A percentile compares a stretch with the other conserved stretches of the same genome.
These are phyloP conservation scores for Pristionchus mayeri DNA, from an alignment of 2,888 invertebrate species.

Conservation along the genomic window DNA sequence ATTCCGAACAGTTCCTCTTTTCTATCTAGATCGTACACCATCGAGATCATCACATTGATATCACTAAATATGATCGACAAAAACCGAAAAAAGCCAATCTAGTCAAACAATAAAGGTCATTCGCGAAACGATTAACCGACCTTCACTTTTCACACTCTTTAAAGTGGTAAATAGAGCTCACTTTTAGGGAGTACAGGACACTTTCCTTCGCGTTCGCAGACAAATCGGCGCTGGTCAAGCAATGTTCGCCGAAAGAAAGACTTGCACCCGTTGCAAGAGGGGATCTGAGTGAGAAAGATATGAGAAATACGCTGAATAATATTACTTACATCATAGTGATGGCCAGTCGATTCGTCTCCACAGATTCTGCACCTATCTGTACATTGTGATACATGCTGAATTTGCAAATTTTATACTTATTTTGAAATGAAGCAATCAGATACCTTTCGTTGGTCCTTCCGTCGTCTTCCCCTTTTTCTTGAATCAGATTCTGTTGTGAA, in stretches of 20 bases:
- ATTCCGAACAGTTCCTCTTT: no score
- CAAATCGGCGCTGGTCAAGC: not conserved
- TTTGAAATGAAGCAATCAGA: no score
- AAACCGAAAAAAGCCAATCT: no score
- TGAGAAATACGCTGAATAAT: not conserved
- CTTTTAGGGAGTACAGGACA: not conserved
- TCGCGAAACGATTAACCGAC: no score
- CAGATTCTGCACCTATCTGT: not conserved
- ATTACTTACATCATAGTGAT: not conserved
- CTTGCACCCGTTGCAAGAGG: conserved; percentile 4
- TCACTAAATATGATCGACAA: no score
- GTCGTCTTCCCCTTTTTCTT: not conserved
- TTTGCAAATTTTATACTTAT: no score
- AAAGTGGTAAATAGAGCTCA: not conserved
- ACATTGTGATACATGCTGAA: not conserved
- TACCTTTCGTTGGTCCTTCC: not conserved
- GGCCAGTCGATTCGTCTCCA: not conserved
- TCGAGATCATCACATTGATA: no score
- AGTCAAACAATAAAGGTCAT: no score
- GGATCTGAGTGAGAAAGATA: not conserved
- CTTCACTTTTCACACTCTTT: no score
- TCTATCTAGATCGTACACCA: no score
- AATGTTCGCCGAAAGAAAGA: not conserved
- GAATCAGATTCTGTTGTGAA: not conserved
- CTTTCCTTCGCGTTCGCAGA: not conserved